These are phyloP conservation scores for Drosophila simulans DNA, from an alignment of 1,140 invertebrate species.

Conservation along the genomic window DNA sequence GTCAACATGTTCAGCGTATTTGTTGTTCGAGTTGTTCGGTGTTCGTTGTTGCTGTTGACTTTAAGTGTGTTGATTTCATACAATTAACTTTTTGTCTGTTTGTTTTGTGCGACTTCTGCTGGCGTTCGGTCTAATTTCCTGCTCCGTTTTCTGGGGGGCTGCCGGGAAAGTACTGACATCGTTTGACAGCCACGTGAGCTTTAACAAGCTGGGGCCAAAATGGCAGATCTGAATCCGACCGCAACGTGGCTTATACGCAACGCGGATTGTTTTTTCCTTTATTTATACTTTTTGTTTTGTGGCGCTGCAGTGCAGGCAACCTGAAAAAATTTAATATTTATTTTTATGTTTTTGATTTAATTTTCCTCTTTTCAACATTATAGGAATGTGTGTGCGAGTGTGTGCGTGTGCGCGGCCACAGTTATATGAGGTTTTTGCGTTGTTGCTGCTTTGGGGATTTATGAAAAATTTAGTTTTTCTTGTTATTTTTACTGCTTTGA, in stretches of 20 bases:
- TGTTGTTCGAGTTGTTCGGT: slow-evolving; percentile 43
- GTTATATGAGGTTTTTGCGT: slow-evolving; percentile 38
- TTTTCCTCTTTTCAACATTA: slow-evolving; percentile 28
- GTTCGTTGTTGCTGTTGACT: slow-evolving; percentile 68
- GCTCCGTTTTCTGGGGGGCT: slow-evolving; percentile 19
- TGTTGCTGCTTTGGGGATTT: slow-evolving; percentile 44
- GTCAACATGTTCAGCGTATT: slow-evolving; percentile 71
- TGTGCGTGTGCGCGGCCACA: not conserved
- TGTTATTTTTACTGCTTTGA: slow-evolving; percentile 53
- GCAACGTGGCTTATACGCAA: slow-evolving; percentile 47
- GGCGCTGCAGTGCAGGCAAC: slow-evolving; percentile 7
- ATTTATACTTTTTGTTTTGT: slow-evolving; percentile 8
- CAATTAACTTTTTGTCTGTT: slow-evolving; percentile 82
- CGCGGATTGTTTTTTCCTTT: slow-evolving; percentile 20
- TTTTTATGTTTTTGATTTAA: slow-evolving; percentile 58
- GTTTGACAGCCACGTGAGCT: slow-evolving; percentile 55
- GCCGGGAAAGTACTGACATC: slow-evolving; percentile 48
- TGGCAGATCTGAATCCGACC: slow-evolving; percentile 4
- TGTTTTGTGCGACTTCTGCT: slow-evolving; percentile 58
- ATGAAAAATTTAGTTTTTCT: slow-evolving; percentile 59
- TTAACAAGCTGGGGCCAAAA: slow-evolving; percentile 41
- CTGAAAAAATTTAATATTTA: slow-evolving; percentile 58
- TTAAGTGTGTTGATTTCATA: slow-evolving; percentile 81
- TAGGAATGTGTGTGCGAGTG: slow-evolving; percentile 1
- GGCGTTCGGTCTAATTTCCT: slow-evolving; percentile 61